phyloP scores from a whole-genome alignment of 2,888 invertebrate genomes.

The Machimus rusticus region DNA sequence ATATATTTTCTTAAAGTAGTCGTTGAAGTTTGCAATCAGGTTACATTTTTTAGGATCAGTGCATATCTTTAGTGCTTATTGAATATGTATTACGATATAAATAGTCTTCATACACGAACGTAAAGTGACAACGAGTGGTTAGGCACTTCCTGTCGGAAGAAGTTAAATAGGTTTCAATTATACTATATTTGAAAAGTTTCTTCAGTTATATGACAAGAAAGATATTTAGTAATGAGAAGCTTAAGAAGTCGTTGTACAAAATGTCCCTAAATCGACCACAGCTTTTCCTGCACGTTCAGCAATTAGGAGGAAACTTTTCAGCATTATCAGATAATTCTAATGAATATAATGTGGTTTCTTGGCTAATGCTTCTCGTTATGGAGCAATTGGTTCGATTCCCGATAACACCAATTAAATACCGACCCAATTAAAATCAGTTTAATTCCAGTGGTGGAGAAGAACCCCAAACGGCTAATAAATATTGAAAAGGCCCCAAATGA shows the following conservation, averaged over 20 bases:
- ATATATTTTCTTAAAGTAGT: no score
- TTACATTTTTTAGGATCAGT: background rate
- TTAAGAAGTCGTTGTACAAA: background rate
- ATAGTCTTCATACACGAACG: background rate
- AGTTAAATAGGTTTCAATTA: background rate
- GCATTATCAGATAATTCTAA: background rate
- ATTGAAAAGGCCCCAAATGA: background rate
- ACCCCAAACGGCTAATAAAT: background rate
- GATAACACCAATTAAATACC: background rate
- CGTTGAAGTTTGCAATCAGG: background rate
- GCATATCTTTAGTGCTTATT: background rate
- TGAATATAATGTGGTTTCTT: background rate
- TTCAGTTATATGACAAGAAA: background rate
- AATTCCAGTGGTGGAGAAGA: background rate
- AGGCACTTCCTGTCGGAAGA: background rate
- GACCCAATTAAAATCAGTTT: background rate
- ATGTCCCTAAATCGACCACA: background rate
- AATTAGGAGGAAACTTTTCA: background rate
- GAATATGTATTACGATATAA: background rate
- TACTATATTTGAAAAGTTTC: background rate
- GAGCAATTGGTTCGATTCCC: background rate
- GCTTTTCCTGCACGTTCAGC: background rate
- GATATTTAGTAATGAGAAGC: background rate
- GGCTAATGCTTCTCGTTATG: background rate
- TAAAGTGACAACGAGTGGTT: background rate